Evolutionary conservation across 2,113 vertebrate genomes (phyloP), one percentile per base, ranked within the genome.

Genomic region (Cebidichthys violaceus): DNA sequence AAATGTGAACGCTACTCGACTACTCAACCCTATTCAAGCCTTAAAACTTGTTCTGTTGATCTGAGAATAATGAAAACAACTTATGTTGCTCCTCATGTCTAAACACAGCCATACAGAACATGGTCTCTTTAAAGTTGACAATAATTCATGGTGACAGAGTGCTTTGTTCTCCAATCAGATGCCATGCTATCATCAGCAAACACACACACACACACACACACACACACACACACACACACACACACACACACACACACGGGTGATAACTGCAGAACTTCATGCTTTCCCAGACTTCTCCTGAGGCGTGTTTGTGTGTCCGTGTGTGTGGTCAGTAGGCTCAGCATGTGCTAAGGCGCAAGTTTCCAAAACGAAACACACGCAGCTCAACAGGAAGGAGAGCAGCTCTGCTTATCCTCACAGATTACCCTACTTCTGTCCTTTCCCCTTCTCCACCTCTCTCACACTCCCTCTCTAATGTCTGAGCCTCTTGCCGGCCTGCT

Each of bases 351-450:
- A 72, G 61, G 82, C 14, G n/a, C 24, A 65, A 83, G 76, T 87
- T 92, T 92, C 90, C 90, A 93, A 90, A 89, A 61, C 88, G 84
- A 79, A 83, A 82, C 82, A 61, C 67, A 80, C 4, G 2, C 35
- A 88, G 81, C 77, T 85, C 82, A 65, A 71, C 45, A 74, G 83
- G 77, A 83, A 82, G 62, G 52, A 84, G 70, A 54, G 70, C 77
- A 75, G 70, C 47, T 65, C 60, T 70, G 62, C 79, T 92, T 74
- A 88, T 85, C 83, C 81, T 69, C 1, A 27, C 81, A 90, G 81
- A 87, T 90, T 70, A 86, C 31, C 81, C 83, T 89, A 69, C 80
- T 78, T 82, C 66, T 84, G 37, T 77, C 55, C 70, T 75, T 61
- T 78, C 11, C 79, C 76, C 65, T 57, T 52, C 54, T 15, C 6